phyloP scores from a whole-genome alignment of 2,888 invertebrate genomes.

The Diaperis boleti region DNA sequence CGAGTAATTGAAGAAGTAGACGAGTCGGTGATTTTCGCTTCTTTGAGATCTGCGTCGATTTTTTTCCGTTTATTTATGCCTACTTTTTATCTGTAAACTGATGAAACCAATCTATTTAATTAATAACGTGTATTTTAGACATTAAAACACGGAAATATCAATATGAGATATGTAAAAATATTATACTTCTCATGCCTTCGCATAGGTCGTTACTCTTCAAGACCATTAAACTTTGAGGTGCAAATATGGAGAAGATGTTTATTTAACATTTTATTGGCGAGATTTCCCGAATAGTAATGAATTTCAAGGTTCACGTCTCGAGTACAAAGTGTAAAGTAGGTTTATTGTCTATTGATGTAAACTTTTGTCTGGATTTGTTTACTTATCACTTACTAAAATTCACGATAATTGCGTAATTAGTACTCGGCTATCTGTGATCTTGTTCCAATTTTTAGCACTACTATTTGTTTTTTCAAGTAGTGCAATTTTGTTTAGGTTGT shows the following conservation, averaged over 20 bases:
- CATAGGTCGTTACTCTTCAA: slow-evolving; percentile 26
- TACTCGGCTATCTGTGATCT: too few relatives aligned
- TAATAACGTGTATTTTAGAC: neutral
- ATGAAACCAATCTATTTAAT: slow-evolving; percentile 1
- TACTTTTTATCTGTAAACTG: neutral
- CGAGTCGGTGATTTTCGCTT: slow-evolving; percentile 13
- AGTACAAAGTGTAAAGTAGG: slow-evolving; percentile 11
- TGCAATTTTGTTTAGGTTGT: too few relatives aligned
- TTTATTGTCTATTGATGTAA: slow-evolving; percentile 11
- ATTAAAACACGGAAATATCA: neutral
- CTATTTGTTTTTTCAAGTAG: too few relatives aligned
- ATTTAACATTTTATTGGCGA: slow-evolving; percentile 25
- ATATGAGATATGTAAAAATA: neutral
- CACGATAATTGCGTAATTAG: neutral
- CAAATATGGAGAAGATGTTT: slow-evolving; percentile 29
- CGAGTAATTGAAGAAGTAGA: slow-evolving; percentile 10
- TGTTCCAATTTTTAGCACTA: too few relatives aligned
- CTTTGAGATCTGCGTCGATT: slow-evolving; percentile 2
- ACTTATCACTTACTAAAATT: neutral
- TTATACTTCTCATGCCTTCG: slow-evolving; percentile 10
- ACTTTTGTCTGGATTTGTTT: slow-evolving; percentile 8
- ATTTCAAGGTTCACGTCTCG: slow-evolving; percentile 3
- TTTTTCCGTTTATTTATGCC: neutral
- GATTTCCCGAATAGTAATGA: slow-evolving; percentile 21
- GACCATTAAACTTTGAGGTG: slow-evolving; percentile 31